phyloP scores from a whole-genome alignment of 2,888 invertebrate species.

The Teleiodes luculella region DNA sequence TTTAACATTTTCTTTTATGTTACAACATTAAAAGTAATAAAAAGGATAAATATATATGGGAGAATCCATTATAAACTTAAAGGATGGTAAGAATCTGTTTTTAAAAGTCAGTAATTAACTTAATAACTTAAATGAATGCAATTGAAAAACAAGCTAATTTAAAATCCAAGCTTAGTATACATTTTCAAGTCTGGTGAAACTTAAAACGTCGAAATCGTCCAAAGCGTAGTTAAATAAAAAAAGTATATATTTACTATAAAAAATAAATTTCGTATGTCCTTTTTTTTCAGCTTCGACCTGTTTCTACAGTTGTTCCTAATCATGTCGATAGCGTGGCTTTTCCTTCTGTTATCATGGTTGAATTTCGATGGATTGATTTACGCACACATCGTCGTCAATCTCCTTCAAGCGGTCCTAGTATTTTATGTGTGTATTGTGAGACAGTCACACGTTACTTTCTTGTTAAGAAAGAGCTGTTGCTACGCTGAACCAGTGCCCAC shows the following conservation, averaged over 20 bases:
- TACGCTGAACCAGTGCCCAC: slow-evolving; percentile 85
- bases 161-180: too few species aligned
- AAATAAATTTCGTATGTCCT: too few species aligned
- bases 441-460: slow-evolving; percentile 88
- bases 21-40: slow-evolving; percentile 88
- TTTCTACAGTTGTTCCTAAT: slow-evolving; percentile 86
- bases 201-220: too few species aligned
- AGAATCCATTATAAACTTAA: slow-evolving; percentile 92
- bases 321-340: slow-evolving; percentile 88
- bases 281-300: slow-evolving; percentile 85
- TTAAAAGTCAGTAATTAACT: background rate
- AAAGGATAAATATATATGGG: slow-evolving; percentile 89
- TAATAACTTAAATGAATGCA: too few species aligned
- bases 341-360: slow-evolving; percentile 86
- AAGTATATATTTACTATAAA: too few species aligned
- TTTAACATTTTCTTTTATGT: slow-evolving; percentile 89
- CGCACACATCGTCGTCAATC: slow-evolving; percentile 86
- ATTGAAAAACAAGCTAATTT: too few species aligned
- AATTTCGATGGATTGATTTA: slow-evolving; percentile 85
- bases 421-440: slow-evolving; percentile 88
- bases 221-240: too few species aligned
- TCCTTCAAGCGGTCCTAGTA: slow-evolving; percentile 85
- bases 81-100: slow-evolving; percentile 81
- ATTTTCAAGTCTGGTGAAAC: too few species aligned
- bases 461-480: slow-evolving; percentile 88